Percentiles rank a stretch among this genome's conserved stretches.
Evolutionary conservation across 2,797 vertebrate genomes (phyloP).

Genomic region (Myotis myotis): DNA sequence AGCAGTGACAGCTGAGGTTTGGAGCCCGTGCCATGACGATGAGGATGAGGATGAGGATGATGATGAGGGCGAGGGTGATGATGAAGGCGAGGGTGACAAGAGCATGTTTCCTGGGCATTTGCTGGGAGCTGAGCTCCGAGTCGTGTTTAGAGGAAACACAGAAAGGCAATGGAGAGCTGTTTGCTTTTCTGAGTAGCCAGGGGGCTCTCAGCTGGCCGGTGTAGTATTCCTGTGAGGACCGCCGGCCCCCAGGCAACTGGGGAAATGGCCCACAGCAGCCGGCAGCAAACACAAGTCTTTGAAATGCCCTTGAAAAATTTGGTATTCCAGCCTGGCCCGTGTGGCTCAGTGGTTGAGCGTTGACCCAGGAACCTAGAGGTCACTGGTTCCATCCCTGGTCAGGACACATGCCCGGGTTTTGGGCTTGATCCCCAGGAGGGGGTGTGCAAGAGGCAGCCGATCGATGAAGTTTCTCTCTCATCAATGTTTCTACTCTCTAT

Average conservation of each 20-base stretch:
- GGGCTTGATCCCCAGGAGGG: too few species aligned
- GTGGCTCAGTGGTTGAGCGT: too few species aligned
- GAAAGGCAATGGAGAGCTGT: accelerated
- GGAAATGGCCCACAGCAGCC: background rate
- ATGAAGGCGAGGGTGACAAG: accelerated
- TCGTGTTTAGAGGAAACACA: background rate
- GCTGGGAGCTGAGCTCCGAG: background rate
- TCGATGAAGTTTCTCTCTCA: too few species aligned
- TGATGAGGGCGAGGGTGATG: accelerated
- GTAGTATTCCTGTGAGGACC: accelerated
- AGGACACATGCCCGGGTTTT: too few species aligned
- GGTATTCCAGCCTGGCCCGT: background rate
- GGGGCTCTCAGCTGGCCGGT: background rate
- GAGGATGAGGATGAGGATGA: accelerated
- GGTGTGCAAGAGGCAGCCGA: too few species aligned
- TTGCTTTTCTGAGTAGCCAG: background rate
- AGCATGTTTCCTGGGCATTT: background rate
- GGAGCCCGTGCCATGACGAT: accelerated
- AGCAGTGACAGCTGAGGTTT: background rate
- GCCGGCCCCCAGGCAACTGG: background rate
- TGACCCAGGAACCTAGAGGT: too few species aligned
- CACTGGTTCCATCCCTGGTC: too few species aligned
- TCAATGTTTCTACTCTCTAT: too few species aligned
- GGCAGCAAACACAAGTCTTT: background rate
- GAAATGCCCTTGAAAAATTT: background rate